These are phyloP conservation scores for Chauna torquata DNA, from an alignment of 2,113 vertebrate genomes.

Conservation along the genomic window DNA sequence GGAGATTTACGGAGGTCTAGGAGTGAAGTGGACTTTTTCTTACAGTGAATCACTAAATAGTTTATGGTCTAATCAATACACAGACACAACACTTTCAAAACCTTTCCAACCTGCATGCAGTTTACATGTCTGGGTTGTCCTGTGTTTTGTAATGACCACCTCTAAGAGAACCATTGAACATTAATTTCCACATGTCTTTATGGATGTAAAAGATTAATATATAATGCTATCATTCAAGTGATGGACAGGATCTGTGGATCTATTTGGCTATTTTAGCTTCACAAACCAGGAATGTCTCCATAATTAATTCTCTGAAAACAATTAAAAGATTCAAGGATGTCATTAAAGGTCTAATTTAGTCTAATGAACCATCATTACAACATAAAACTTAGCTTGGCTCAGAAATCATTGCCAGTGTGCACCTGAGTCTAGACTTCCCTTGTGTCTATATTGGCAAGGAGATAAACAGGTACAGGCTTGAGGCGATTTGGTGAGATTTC, in stretches of 20 bases:
- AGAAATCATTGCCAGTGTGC: neutral
- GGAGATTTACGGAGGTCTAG: neutral
- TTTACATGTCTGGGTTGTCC: neutral
- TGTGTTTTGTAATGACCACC: neutral
- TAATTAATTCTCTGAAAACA: neutral
- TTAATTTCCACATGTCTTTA: neutral
- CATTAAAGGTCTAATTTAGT: neutral
- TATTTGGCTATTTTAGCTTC: neutral
- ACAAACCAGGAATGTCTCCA: neutral
- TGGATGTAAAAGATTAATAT: neutral
- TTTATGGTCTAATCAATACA: neutral
- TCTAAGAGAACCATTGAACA: neutral
- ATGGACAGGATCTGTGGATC: neutral
- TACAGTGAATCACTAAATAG: neutral
- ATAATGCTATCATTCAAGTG: neutral
- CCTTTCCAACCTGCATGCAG: neutral
- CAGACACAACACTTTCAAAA: neutral
- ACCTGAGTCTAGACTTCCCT: neutral
- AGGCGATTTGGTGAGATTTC: neutral
- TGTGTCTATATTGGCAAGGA: neutral
- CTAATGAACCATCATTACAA: neutral
- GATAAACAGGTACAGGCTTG: rapidly evolving
- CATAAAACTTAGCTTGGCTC: neutral
- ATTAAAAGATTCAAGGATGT: neutral
- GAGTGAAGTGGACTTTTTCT: neutral